These are phyloP conservation scores for Phrynocephalus forsythii DNA, from an alignment of 2,797 vertebrate species.

Conservation along the genomic window DNA sequence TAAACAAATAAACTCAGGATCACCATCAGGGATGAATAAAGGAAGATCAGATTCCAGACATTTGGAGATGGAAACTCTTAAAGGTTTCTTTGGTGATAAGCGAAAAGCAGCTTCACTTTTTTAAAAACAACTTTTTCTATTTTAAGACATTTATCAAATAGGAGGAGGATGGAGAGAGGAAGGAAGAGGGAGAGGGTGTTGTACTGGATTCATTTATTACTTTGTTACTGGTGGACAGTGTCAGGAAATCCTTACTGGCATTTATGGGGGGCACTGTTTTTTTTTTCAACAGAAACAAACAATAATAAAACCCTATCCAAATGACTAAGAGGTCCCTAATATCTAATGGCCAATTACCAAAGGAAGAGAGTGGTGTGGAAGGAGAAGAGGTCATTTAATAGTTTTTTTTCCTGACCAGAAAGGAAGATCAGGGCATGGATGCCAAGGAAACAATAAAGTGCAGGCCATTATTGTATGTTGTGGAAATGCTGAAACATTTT, in stretches of 20 bases:
- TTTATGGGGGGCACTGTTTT: background rate
- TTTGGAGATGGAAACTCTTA: too few relatives aligned
- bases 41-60: too few relatives aligned
- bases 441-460: slow-evolving; percentile 2
- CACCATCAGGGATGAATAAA: too few relatives aligned
- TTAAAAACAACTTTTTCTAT: too few relatives aligned
- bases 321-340: background rate
- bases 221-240: slow-evolving; percentile 19
- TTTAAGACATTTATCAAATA: too few relatives aligned
- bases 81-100: too few relatives aligned
- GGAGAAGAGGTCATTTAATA: slow-evolving; percentile 61
- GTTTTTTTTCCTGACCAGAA: slow-evolving; percentile 52
- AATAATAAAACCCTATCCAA: slow-evolving; percentile 15
- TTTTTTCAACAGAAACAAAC: slow-evolving; percentile 51
- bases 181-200: fast-evolving
- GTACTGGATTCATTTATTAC: slow-evolving; percentile 21
- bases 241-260: slow-evolving; percentile 41
- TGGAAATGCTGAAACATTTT: background rate
- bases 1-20: too few relatives aligned
- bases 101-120: too few relatives aligned
- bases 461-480: background rate
- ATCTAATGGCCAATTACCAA: slow-evolving; percentile 43
- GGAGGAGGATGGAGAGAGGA: fast-evolving
- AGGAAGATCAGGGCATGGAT: slow-evolving; percentile 62
- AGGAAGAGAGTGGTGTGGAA: slow-evolving; percentile 42